Percentiles rank a stretch among this genome's conserved stretches.
phyloP scores from a whole-genome alignment of 2,888 invertebrate genomes.

The Leptopterna dolabrata region DNA sequence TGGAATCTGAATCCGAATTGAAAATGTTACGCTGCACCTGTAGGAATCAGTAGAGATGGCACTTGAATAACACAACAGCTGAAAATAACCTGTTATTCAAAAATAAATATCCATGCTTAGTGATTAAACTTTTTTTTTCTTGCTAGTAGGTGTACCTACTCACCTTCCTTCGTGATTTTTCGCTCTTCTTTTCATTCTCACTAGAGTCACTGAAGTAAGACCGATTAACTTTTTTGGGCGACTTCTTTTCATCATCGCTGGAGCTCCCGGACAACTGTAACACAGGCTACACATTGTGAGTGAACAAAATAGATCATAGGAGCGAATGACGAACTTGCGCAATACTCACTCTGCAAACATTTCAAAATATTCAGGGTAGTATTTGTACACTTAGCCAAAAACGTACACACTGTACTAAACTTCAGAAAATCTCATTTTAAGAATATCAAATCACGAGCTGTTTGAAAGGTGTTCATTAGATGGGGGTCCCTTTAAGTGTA shows the following conservation, averaged over 20 bases:
- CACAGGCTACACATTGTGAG: neutral
- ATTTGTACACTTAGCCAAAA: too few species aligned
- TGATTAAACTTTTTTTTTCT: too few species aligned
- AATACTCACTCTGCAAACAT: too few species aligned
- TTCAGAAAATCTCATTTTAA: neutral
- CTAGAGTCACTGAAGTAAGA: neutral
- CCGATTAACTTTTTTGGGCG: neutral
- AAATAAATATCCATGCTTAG: neutral
- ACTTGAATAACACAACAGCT: neutral
- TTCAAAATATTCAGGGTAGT: too few species aligned
- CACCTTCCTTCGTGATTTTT: neutral
- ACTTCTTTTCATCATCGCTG: neutral
- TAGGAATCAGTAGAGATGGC: neutral
- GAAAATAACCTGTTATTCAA: neutral
- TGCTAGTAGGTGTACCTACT: neutral
- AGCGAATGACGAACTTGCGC: too few species aligned
- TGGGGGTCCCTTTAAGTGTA: too few species aligned
- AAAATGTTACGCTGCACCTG: neutral
- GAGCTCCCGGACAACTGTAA: neutral
- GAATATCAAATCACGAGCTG: neutral
- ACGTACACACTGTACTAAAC: neutral
- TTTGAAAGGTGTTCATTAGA: too few species aligned
- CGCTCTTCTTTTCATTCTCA: neutral
- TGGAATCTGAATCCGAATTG: slow-evolving; percentile 13
- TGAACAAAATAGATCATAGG: neutral